Evolutionary conservation across 2,113 vertebrate genomes (phyloP), one percentile per base, ranked within the genome.

Genomic region (Sorex fumeus): DNA sequence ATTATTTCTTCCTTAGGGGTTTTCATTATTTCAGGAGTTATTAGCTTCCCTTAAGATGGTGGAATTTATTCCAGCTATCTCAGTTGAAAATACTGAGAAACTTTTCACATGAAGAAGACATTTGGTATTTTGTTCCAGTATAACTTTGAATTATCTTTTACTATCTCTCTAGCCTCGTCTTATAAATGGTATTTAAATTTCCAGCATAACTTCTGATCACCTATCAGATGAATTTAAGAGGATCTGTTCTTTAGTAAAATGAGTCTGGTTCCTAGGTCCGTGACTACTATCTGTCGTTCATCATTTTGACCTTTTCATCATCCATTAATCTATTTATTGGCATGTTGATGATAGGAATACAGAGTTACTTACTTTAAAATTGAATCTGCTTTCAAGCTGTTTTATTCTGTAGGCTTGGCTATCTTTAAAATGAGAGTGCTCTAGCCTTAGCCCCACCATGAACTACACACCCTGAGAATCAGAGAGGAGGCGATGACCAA

Each of bases 401-500:
- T 84, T 69, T 79, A 25, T 25, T 75, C 60, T 23, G 30, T 40
- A 66, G 19, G 16, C 64, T 28, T 71, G 77, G 25, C 50, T 32
- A 43, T 60, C 86, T 81, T 82, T 75, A 45, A 71, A 64, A 91
- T 40, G 21, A 47, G 62, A 76, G 43, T 69, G 5, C 57, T 70
- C 43, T 32, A 3, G 75, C 25, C 53, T 74, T 53, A 50, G 60
- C 84, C 75, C 36, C 32, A 8, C 45, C 27, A 25, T 4, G 53
- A 90, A 67, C 87, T 53, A 9, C 13, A 3, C 60, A 27, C 70
- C 23, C 3, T 4, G 74, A 86, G 25, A 60, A 43, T 86, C 34
- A 23, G 77, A 75, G 60, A 13, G 43, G 5, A 23, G 72, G 16
- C 67, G 43, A 64, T 93, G 75, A 95, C 75, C 90, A 90, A 74